Base-by-base conservation (phyloP, 1,140 invertebrate species). In the Panagrolaimus sp. region DNA sequence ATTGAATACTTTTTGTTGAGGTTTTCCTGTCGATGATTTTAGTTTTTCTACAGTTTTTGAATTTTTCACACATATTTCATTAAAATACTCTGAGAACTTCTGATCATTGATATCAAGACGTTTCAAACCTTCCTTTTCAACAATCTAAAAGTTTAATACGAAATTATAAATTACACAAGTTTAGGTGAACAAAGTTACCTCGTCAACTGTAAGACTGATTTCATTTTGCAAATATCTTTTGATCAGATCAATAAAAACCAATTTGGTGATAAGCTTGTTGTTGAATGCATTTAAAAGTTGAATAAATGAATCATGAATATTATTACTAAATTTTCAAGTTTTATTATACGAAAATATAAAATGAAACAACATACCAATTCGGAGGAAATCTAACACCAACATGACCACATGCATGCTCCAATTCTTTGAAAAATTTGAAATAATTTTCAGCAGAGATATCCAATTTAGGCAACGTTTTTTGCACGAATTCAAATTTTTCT, bases 1-100 rank as follows among this genome's bases (percentile, higher is more conserved):
- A n/a, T 58, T 58, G n/a, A 58, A 58, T 12, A n/a, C 52, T 28
- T 58, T 58, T 28, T 58, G 21, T n/a, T 24, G 21, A 8, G 52
- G 21, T 2, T 58, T 58, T 12, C 52, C 52, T 12, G 15, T 58
- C 4, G 52, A 12, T 21, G 9, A n/a, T 21, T 58, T 12, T 8
- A 58, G 12, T 6, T 58, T 58, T 21, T 58, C 21, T n/a, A 58
- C n/a, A 1, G 17, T 8, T 58, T 58, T 58, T 21, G 21, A 21
- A n/a, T 58, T 58, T 12, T 58, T 17, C 3, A 10, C 17, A 21
- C 21, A 12, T 12, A 58, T 17, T 21, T 21, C n/a, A 17, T 58
- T 21, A 28, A 58, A 28, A 58, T n/a, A 58, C 12, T 28, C 15
- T 21, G 12, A 10, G 17, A 58, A 58, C 17, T 58, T 28, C 10